Base-by-base conservation (phyloP, 2,888 invertebrate species). In the Athalia cordata region DNA sequence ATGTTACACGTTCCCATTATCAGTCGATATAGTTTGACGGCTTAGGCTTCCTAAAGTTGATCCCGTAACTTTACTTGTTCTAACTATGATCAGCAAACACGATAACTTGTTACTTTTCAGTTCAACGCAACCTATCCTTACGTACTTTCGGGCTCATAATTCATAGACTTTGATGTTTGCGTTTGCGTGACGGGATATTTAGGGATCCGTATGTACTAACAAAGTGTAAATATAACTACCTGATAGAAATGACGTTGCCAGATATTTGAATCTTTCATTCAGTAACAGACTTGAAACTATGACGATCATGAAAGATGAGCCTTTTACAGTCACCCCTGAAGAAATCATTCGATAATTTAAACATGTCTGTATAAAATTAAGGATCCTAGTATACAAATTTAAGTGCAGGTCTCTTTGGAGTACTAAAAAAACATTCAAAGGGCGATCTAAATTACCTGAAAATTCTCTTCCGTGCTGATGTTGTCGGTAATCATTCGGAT, bases 11-110 rank as follows among this genome's bases (percentile, higher is more conserved):
- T 29, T 29, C 29, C 29, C 13, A 47, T 59, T 57, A 72, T 45
- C 47, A 72, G 72, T 72, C 72, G 59, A 72, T 43, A 72, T 57
- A 72, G 59, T 72, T 72, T 55, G 47, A 59, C 11, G 59, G 59
- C 6, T 72, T 59, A 6, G 57, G 59, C 57, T 72, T 57, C 8
- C 1, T 9, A 29, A 47, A 6, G 11, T 59, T 29, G 15, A 72
- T 59, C 72, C 59, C 15, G 8, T 6, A 47, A 72, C 72, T 72
- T 72, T 57, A 55, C 29, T 43, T 29, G 29, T 55, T 67, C 70
- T n/a, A 70, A 70, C 55, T 45, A 55, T 59, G 72, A 43, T 59
- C 52, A 72, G 72, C 45, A 59, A 47, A 59, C 45, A 43, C 29
- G 29, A 29, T 2, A 29, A 29, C 29, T 29, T 29, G 45, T 47